Conservation (phyloP, 2,797 vertebrate genomes). For the Amniataba percoides region DNA sequence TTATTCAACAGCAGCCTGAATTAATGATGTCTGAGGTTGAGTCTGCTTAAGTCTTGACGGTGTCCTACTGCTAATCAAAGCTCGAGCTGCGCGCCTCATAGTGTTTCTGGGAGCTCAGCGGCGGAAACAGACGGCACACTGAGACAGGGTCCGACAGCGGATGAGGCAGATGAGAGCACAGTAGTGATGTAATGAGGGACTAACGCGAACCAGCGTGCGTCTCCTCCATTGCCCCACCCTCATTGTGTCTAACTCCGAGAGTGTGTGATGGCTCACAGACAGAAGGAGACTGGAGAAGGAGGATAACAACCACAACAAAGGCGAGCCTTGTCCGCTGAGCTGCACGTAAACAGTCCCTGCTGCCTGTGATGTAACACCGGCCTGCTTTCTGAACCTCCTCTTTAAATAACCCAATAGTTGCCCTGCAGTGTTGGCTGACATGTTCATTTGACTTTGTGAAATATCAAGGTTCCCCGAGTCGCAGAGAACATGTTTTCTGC, state of each 20-base stretch:
- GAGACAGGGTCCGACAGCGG: neutral
- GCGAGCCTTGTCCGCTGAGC: constrained; percentile 47
- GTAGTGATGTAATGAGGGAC: constrained; percentile 38
- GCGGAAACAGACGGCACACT: constrained; percentile 25
- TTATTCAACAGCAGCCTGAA: neutral
- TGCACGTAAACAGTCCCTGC: constrained; percentile 59
- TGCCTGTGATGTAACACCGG: constrained; percentile 72
- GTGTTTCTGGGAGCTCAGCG: constrained; percentile 23
- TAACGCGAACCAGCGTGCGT: constrained; percentile 47
- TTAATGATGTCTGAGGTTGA: constrained; percentile 18
- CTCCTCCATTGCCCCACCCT: constrained; percentile 39
- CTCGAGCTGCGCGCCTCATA: constrained; percentile 13
- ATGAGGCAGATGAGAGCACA: constrained; percentile 15
- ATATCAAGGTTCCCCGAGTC: constrained; percentile 85
- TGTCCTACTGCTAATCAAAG: constrained; percentile 41
- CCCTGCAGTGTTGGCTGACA: constrained; percentile 74
- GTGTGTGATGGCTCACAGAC: constrained; percentile 38
- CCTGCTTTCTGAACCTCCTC: constrained; percentile 67
- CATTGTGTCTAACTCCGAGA: constrained; percentile 43
- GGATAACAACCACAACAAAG: constrained; percentile 69
- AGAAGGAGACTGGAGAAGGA: constrained; percentile 46
- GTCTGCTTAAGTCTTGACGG: constrained; percentile 9
- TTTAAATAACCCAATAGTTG: constrained; percentile 81
- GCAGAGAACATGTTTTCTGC: constrained; percentile 84
- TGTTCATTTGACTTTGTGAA: constrained; percentile 87